Base-by-base conservation (phyloP, 2,888 invertebrate species). In the Fragum fragum region DNA sequence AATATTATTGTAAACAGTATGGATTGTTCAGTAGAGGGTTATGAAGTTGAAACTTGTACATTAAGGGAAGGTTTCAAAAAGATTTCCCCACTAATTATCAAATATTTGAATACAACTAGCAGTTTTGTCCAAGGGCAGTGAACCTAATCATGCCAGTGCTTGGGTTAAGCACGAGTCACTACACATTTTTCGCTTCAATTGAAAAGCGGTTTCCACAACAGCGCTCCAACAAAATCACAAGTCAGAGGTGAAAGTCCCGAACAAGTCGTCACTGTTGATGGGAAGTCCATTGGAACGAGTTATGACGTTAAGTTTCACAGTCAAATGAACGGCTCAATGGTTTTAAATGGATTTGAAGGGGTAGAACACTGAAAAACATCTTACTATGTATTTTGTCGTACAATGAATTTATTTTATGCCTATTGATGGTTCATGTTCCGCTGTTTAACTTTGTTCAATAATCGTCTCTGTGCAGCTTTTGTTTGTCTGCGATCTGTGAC, bases 161-260 rank as follows among this genome's bases (percentile, higher is more conserved):
- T 1, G n/a, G 39, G 66, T 66, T 42, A 21, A 14, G 26, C 66
- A 42, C 66, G 66, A 66, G 66, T 66, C 66, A 42, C 66, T 66
- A 23, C 66, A 39, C 66, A 66, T 66, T 66, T 36, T 36, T 66
- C 66, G 66, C 42, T 66, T 66, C 66, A 23, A 66, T 66, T 66
- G 32, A 66, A 66, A 42, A 66, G 42, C 66, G 9, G 21, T 66
- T 66, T 66, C 66, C 66, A 42, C 42, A 26, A 66, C 66, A 42
- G 39, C 42, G 66, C 66, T 21, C 66, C 14, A 74, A 79, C 83
- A 79, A 79, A 74, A 63, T 32, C 47, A n/a, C 36, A 23, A 68
- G 77, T 80, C 80, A 83, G 39, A 75, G 83, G 80, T 71, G 83
- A 83, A 83, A 83, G 83, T 83, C 83, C 63, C 53, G 69, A 79